Evolutionary conservation across 2,113 vertebrate genomes (phyloP).

Genomic region (Gymnogyps californianus): DNA sequence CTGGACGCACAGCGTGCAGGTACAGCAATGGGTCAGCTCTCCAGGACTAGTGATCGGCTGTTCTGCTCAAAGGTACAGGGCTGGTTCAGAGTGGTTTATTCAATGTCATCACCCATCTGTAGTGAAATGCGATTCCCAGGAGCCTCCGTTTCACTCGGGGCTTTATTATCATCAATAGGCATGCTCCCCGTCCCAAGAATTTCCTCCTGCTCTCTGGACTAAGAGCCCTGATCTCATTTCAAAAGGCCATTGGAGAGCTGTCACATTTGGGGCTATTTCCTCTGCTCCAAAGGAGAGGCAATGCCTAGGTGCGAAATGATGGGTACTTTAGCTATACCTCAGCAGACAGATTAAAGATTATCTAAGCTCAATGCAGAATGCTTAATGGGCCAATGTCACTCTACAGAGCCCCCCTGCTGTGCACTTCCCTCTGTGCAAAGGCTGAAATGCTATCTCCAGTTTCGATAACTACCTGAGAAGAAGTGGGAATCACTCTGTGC

Average conservation of each 20-base stretch:
- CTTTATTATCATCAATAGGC: background rate
- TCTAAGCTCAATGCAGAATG: background rate
- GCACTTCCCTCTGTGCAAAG: background rate
- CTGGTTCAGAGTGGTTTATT: background rate
- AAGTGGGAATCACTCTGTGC: background rate
- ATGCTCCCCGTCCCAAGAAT: background rate
- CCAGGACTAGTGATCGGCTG: background rate
- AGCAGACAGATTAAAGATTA: background rate
- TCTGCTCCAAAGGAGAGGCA: background rate
- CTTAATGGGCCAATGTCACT: background rate
- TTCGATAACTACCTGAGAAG: slow-evolving; percentile 25
- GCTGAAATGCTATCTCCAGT: background rate
- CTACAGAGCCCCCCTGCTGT: background rate
- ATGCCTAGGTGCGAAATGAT: slow-evolving; percentile 15
- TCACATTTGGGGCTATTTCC: background rate
- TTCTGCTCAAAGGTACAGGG: background rate
- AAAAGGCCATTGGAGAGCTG: slow-evolving; percentile 6
- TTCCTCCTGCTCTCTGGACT: background rate
- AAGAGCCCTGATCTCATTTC: background rate
- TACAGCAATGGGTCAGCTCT: accelerated
- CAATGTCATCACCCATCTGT: background rate
- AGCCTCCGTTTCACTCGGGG: background rate
- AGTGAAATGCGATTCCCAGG: background rate
- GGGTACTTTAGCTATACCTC: background rate
- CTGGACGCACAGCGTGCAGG: accelerated